Evolutionary conservation across 2,888 invertebrate genomes (phyloP), one percentile per base, ranked within the genome.

Genomic region (Athetis lepigone): DNA sequence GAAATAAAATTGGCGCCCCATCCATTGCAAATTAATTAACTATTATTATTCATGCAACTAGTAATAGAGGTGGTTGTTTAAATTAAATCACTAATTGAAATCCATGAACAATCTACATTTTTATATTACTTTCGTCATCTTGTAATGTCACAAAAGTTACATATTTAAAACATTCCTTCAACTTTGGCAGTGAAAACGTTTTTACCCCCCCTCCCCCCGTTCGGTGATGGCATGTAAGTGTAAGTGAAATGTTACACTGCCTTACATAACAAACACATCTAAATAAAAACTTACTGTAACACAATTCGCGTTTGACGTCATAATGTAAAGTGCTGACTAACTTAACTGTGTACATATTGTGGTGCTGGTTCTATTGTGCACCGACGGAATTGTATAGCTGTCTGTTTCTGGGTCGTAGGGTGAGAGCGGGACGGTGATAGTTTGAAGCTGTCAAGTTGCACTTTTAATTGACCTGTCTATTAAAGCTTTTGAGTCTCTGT

Each of bases 171-270:
- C n/a, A 11, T 13, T 13, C 11, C 33, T 3, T 13, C 4, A 4
- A 29, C 29, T 29, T 29, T 33, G 33, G 2, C 63, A 62, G 27
- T 65, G 68, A 52, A 74, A 66, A 70, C 78, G 69, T 72, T 72
- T 67, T 63, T 66, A 62, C 56, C 6, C 45, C 36, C 52, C 51
- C 43, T 58, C 6, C 45, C 36, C 52, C 51, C 43, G 51, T 68
- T 52, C 39, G 80, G 79, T 79, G 79, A 80, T 79, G 79, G 79
- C 79, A 78, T 79, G 80, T 77, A 68, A 67, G 73, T 75, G 77
- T 58, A 37, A 66, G 74, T 59, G 70, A 56, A 65, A 70, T 52
- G 54, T 66, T 50, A 47, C 33, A 61, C 23, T 57, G 62, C 55
- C 55, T 74, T 74, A 74, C 75, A 42, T 39, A 55, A 71, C 56